phyloP scores from a whole-genome alignment of 2,888 invertebrate genomes.

The Norana najaformis region DNA sequence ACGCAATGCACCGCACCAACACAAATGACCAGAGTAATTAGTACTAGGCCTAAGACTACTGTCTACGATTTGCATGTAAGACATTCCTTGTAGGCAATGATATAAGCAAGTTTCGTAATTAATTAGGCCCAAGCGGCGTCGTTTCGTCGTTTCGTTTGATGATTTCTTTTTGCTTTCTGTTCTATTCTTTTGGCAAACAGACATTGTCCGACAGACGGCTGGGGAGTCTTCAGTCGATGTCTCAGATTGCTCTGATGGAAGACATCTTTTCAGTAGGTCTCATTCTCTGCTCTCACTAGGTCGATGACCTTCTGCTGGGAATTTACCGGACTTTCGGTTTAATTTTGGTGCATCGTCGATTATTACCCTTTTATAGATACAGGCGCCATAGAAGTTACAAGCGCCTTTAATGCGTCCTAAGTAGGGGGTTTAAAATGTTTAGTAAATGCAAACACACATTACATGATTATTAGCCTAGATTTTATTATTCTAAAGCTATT shows the following conservation, averaged over 20 bases:
- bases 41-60: no score
- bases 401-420: background rate
- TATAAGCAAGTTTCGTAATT: no score
- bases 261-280: constrained; percentile 53
- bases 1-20: no score
- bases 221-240: constrained; percentile 53
- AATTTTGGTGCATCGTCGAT: background rate
- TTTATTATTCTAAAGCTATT: no score
- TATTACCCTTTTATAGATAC: background rate
- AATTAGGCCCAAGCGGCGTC: background rate
- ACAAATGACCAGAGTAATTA: no score
- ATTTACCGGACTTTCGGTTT: no score
- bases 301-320: no score
- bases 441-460: background rate
- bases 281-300: background rate
- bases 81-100: no score
- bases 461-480: no score
- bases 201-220: constrained; percentile 50
- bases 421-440: no score
- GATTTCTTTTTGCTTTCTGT: background rate
- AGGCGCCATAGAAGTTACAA: background rate
- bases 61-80: no score
- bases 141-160: no score
- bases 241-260: constrained; percentile 53
- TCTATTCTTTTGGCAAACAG: constrained; percentile 41